Conservation (phyloP, 1,140 invertebrate species). For the Pseudomyrmex dendroicus region DNA sequence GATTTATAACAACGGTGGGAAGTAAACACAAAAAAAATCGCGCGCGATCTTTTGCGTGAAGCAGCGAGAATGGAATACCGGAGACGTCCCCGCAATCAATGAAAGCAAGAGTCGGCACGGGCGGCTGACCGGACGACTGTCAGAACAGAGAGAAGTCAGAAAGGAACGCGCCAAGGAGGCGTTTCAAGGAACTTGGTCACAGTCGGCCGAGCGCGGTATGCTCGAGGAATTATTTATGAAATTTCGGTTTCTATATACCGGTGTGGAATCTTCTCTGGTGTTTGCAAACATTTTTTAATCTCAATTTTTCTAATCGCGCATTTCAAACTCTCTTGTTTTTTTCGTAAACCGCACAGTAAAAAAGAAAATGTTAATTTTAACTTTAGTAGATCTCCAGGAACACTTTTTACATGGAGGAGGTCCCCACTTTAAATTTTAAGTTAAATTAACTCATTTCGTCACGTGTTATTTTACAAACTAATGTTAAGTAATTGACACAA, state of each 20-base stretch:
- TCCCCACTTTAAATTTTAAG: no score
- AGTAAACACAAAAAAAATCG: background rate
- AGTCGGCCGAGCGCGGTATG: slow-evolving; percentile 44
- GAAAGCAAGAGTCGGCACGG: background rate
- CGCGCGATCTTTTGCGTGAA: background rate
- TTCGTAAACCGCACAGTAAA: no score
- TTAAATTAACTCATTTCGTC: no score
- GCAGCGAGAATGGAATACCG: background rate
- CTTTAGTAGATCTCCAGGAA: no score
- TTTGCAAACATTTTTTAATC: background rate
- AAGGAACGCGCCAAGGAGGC: slow-evolving; percentile 2
- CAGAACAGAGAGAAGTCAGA: background rate
- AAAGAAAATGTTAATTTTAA: background rate
- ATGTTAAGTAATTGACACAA: no score
- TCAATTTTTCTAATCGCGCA: background rate
- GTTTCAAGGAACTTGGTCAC: slow-evolving; percentile 65
- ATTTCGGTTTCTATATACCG: slow-evolving; percentile 74
- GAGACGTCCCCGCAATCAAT: slow-evolving; percentile 16
- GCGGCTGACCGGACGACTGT: background rate
- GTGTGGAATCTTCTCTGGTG: slow-evolving; percentile 64
- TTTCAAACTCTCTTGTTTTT: background rate
- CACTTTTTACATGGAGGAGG: no score
- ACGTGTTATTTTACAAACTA: no score
- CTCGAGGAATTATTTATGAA: slow-evolving; percentile 74
- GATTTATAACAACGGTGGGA: no score